A percentile compares a stretch with the other conserved stretches of the same genome.
phyloP scores from a whole-genome alignment of 2,113 vertebrate species.

The Aphelocoma coerulescens region DNA sequence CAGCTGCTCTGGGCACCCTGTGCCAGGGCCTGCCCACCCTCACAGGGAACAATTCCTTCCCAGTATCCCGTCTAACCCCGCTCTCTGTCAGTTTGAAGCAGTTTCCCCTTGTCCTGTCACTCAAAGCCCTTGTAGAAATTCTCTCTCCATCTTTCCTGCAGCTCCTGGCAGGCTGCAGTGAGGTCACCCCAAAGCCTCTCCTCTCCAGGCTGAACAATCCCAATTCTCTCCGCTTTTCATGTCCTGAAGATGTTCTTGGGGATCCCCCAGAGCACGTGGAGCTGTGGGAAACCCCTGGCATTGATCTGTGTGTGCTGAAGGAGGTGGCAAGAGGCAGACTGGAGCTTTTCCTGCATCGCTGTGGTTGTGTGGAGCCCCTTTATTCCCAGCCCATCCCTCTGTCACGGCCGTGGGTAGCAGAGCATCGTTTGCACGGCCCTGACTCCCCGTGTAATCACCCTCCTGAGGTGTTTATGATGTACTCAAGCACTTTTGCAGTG shows the following conservation, averaged over 20 bases:
- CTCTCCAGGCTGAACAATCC: neutral
- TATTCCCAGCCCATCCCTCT: accelerated
- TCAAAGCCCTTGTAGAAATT: no score
- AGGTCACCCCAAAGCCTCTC: neutral
- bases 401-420: neutral
- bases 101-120: neutral
- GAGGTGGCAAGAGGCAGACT: neutral
- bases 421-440: neutral
- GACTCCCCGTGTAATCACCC: neutral
- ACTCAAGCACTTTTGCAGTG: neutral
- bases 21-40: neutral
- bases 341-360: neutral
- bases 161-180: neutral
- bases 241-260: neutral
- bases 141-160: neutral
- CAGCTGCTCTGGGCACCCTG: neutral
- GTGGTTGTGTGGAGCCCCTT: neutral
- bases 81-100: neutral
- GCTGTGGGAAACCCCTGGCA: neutral
- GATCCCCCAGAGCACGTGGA: neutral
- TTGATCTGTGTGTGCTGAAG: neutral
- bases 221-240: neutral
- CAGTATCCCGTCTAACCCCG: accelerated
- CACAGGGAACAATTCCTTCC: neutral
- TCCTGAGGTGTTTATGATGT: accelerated